Base-by-base conservation (phyloP, 1,140 invertebrate genomes). In the Calosoma granatense region DNA sequence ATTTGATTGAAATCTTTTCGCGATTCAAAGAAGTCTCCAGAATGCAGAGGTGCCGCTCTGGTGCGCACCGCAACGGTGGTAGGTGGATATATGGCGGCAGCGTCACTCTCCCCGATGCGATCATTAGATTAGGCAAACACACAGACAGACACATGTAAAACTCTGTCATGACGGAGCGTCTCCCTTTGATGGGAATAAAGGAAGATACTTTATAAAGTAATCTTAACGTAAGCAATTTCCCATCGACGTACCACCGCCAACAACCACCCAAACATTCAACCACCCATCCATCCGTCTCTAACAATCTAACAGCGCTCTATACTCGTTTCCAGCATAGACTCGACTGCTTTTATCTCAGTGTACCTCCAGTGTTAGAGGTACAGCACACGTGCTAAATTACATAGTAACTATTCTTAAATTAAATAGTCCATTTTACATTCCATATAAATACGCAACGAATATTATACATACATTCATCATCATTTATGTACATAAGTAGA, bases 1-100 rank as follows among this genome's bases (percentile, higher is more conserved):
- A 47, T 47, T 47, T 47, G 41, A 47, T 47, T 47, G 41, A 47
- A 47, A 47, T 47, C 41, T 47, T 47, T 9, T 47, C 41, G 41
- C 41, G 17, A 47, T 47, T 47, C 41, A 47, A 47, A 47, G 41
- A 47, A 47, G 41, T 47, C 41, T 47, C 41, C 14, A 30, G 26
- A 4, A 14, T 30, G 26, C 14, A 30, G 26, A 30, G 6, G 4
- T 47, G 41, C 9, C 15, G 15, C 17, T 17, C 6, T 17, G 17
- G 15, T 3, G 41, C 41, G 41, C 15, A 12, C 6, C 41, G 17
- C 9, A 11, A 9, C 9, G 17, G 15, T 17, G 41, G 3, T 17
- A 47, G 26, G n/a, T n/a, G n/a, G 6, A 17, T 17, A 47, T 47
- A 47, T 47, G 9, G 41, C 17, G 41, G 41, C 9, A 17, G 3